phyloP scores from a whole-genome alignment of 2,113 vertebrate genomes.

The Gopherus evgoodei region DNA sequence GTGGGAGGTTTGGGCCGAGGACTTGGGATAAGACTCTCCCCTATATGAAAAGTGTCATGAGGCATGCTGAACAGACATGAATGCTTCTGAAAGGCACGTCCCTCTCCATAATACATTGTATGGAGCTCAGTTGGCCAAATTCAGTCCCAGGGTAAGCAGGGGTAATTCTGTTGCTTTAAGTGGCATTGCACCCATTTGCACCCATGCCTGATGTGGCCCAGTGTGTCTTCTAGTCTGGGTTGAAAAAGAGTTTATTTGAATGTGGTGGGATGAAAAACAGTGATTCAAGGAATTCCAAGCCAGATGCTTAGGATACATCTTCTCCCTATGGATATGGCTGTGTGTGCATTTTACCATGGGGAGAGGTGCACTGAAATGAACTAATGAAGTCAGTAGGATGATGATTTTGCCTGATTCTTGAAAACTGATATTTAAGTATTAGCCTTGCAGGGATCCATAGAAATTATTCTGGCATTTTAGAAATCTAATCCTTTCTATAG shows the following conservation, averaged over 20 bases:
- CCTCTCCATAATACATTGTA: neutral
- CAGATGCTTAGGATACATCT: constrained; percentile 37
- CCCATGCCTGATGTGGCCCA: too few species aligned
- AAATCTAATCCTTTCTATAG: neutral
- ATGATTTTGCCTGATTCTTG: constrained; percentile 24
- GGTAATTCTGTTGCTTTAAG: neutral
- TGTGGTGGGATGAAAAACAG: constrained; percentile 44
- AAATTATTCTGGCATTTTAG: neutral
- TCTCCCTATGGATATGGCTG: constrained; percentile 9
- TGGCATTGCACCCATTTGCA: too few species aligned
- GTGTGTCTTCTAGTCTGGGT: constrained; percentile 19
- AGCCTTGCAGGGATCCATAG: neutral
- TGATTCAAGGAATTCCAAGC: constrained; percentile 52
- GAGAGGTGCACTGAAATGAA: constrained; percentile 17
- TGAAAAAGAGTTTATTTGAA: neutral
- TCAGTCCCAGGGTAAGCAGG: neutral
- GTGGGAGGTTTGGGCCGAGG: neutral
- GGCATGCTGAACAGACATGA: neutral
- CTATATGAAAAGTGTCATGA: neutral
- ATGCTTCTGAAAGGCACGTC: neutral
- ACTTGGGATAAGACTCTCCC: neutral
- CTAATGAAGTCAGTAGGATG: constrained; percentile 36
- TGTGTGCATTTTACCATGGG: constrained; percentile 32
- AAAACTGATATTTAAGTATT: constrained; percentile 17
- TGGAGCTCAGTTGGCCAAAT: neutral